Evolutionary conservation across 1,140 invertebrate species (phyloP), one percentile per base, ranked within the genome.

Genomic region (Platyscapa corneri): DNA sequence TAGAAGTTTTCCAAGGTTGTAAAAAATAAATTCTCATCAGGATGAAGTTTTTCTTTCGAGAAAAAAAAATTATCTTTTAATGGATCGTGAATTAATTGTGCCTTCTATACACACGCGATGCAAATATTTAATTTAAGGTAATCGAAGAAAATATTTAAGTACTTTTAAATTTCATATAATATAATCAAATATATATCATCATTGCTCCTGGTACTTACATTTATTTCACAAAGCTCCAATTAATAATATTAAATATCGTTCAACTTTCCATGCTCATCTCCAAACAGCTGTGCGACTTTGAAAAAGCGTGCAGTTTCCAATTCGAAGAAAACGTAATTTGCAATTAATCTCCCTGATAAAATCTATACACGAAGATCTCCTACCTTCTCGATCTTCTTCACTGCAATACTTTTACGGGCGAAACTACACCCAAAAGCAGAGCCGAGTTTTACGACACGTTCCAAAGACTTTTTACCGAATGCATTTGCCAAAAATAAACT

Each of bases 341-440:
- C 67, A 82, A 82, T 82, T 53, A 82, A 82, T 82, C 80, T 72
- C 39, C 14, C 18, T 18, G 80, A 82, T 82, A 74, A 72, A 67
- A 82, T 82, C 80, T 82, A 34, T 46, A 67, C 79, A 65, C n/a
- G 65, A 30, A 20, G 34, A 37, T 77, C 30, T 23, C 10, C 34
- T 64, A 37, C 12, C 56, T 79, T 46, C 64, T 76, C 27, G 60
- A 80, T 67, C 39, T 79, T 64, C 12, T 14, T 27, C 46, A 32
- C 30, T 64, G 77, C 32, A 0, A 39, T 42, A 65, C 34, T 65
- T 65, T 79, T 79, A 42, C 23, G 70, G 70, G n/a, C 37, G 70
- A 74, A 74, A 37, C 70, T 23, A 39, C 37, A 42, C 34, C 37
- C 7, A n/a, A 74, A 74, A 42, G 34, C 37, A 42, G 23, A n/a